Evolutionary conservation across 1,140 invertebrate genomes (phyloP).

Genomic region (Geopemphigus sp.): DNA sequence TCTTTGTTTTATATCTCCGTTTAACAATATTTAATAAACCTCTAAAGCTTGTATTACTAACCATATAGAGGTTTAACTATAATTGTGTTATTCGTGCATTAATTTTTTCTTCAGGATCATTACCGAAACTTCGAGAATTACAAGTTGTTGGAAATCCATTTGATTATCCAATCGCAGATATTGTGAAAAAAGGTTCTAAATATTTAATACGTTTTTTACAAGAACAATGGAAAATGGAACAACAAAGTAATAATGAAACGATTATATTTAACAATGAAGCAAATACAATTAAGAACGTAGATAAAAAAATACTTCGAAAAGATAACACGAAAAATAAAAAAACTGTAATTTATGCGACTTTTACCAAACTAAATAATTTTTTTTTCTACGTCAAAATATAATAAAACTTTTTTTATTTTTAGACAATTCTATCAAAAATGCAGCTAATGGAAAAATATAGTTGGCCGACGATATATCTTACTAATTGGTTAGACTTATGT

Average conservation of each 20-base stretch:
- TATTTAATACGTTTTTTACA: slow-evolving; percentile 34
- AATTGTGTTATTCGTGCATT: too few relatives aligned
- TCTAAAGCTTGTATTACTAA: too few relatives aligned
- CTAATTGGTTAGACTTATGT: slow-evolving; percentile 20
- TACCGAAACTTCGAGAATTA: slow-evolving; percentile 36
- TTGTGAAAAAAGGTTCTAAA: slow-evolving; percentile 43
- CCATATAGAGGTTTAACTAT: too few relatives aligned
- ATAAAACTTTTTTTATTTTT: slow-evolving; percentile 4
- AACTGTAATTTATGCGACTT: not conserved
- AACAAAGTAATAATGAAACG: not conserved
- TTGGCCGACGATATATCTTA: slow-evolving; percentile 43
- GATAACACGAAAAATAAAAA: not conserved
- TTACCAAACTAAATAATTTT: not conserved
- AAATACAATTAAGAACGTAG: not conserved
- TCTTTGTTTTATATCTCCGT: too few relatives aligned
- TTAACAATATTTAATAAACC: too few relatives aligned
- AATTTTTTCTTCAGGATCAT: slow-evolving; percentile 3
- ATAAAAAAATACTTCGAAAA: not conserved
- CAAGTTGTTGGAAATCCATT: slow-evolving; percentile 31
- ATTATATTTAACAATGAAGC: not conserved
- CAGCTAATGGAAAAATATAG: slow-evolving; percentile 37
- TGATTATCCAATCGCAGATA: slow-evolving; percentile 1
- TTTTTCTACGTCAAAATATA: not conserved
- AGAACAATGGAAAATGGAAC: slow-evolving; percentile 17
- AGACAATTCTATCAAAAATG: slow-evolving; percentile 11